Evolutionary conservation across 1,140 invertebrate genomes (phyloP).

Genomic region (Lanistes nyassanus): DNA sequence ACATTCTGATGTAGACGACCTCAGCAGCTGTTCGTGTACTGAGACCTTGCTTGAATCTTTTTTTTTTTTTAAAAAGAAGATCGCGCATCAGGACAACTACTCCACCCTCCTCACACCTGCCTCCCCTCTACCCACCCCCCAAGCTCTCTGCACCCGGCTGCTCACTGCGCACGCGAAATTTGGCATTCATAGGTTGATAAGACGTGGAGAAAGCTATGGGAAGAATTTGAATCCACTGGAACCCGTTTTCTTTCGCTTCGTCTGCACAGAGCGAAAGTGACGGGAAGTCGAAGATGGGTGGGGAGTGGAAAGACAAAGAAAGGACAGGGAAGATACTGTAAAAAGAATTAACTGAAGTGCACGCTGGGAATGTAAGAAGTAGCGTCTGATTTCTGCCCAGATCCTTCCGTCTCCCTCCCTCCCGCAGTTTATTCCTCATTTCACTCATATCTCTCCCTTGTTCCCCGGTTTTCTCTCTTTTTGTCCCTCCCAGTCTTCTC

Average conservation of each 20-base stretch:
- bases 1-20: too few relatives aligned
- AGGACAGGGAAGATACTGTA: background rate
- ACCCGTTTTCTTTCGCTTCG: background rate
- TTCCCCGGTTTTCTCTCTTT: background rate
- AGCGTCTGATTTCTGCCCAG: background rate
- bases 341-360: background rate
- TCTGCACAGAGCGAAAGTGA: background rate
- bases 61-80: too few relatives aligned
- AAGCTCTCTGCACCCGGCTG: background rate
- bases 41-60: too few relatives aligned
- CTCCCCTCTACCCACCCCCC: background rate
- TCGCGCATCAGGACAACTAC: background rate
- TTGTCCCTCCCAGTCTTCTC: too few relatives aligned
- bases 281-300: background rate
- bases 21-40: too few relatives aligned
- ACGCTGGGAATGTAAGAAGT: background rate
- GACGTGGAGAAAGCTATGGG: background rate
- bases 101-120: background rate
- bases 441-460: conserved; percentile 9
- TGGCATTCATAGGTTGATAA: background rate
- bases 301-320: background rate
- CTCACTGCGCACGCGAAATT: background rate
- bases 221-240: background rate
- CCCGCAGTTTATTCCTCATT: conserved; percentile 13
- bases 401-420: background rate